Percentiles rank a stretch among this genome's conserved stretches.
Evolutionary conservation across 2,888 invertebrate genomes (phyloP).

Genomic region (Dicyrtoma fusca): DNA sequence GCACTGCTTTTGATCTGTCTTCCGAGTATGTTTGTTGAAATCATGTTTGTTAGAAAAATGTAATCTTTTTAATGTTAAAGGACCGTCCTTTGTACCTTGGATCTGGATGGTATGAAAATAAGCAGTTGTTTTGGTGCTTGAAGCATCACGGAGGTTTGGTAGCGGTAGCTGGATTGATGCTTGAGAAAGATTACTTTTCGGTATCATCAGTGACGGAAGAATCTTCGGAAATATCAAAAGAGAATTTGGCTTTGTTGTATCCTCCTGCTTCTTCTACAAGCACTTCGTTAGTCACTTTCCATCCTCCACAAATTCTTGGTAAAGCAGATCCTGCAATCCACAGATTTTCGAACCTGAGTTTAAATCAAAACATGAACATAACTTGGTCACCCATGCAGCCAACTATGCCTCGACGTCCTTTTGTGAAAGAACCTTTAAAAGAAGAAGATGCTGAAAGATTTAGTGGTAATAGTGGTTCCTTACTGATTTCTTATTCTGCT

Average conservation of each 20-base stretch:
- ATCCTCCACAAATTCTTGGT: too few relatives aligned
- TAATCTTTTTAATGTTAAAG: too few relatives aligned
- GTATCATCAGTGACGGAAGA: constrained; percentile 5
- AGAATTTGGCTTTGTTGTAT: constrained; percentile 16
- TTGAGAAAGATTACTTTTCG: constrained; percentile 50
- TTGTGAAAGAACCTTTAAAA: constrained; percentile 47
- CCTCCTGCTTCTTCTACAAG: too few relatives aligned
- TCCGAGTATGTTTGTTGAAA: neutral
- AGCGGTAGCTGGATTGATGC: constrained; percentile 54
- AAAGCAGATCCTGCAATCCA: constrained; percentile 11
- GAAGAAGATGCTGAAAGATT: constrained; percentile 55
- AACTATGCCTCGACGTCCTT: constrained; percentile 48
- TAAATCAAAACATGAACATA: neutral
- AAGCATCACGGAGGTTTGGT: constrained; percentile 54
- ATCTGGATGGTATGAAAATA: constrained; percentile 63
- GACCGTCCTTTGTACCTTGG: constrained; percentile 64
- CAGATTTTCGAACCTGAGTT: constrained; percentile 14
- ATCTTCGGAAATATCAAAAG: neutral
- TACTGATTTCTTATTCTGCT: neutral
- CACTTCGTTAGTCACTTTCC: too few relatives aligned
- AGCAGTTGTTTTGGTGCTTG: constrained; percentile 60
- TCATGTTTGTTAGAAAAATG: too few relatives aligned
- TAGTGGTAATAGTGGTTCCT: constrained; percentile 43
- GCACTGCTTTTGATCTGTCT: too few relatives aligned
- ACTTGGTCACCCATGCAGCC: neutral